These are phyloP conservation scores for Melitaea athalia DNA, from an alignment of 2,888 invertebrate genomes.

Conservation along the genomic window DNA sequence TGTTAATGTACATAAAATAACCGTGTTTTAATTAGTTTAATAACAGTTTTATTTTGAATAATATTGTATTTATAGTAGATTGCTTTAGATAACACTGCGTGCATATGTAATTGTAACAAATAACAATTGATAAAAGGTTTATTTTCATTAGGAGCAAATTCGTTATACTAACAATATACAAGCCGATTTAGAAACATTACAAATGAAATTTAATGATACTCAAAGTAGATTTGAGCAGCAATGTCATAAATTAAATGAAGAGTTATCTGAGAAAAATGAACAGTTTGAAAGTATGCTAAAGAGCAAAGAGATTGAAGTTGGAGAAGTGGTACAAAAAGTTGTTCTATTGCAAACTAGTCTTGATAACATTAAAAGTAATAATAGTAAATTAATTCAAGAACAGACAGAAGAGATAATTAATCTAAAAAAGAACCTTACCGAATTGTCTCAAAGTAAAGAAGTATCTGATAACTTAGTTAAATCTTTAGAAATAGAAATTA, in stretches of 20 bases:
- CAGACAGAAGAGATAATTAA: slow-evolving; percentile 46
- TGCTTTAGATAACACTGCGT: slow-evolving; percentile 4
- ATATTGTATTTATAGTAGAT: neutral
- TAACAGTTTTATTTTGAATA: neutral
- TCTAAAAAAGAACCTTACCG: slow-evolving; percentile 49
- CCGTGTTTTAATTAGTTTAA: neutral
- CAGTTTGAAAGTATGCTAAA: slow-evolving; percentile 52
- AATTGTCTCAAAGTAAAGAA: slow-evolving; percentile 45
- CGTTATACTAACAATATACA: slow-evolving; percentile 55
- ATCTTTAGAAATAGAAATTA: slow-evolving; percentile 45
- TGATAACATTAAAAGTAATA: slow-evolving; percentile 45
- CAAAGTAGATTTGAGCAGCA: slow-evolving; percentile 47
- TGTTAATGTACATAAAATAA: neutral
- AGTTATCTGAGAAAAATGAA: slow-evolving; percentile 49
- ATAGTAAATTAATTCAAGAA: slow-evolving; percentile 46
- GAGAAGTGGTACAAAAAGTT: slow-evolving; percentile 53
- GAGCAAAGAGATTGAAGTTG: slow-evolving; percentile 57
- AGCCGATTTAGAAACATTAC: slow-evolving; percentile 55
- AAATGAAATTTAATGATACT: slow-evolving; percentile 53
- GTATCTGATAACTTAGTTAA: slow-evolving; percentile 39
- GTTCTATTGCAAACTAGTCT: slow-evolving; percentile 49
- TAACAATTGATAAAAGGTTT: slow-evolving; percentile 23
- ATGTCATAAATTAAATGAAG: slow-evolving; percentile 52
- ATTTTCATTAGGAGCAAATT: slow-evolving; percentile 59
- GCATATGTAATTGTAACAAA: slow-evolving; percentile 2